Conservation (phyloP, 2,113 vertebrate species). For the Tapirus terrestris region DNA sequence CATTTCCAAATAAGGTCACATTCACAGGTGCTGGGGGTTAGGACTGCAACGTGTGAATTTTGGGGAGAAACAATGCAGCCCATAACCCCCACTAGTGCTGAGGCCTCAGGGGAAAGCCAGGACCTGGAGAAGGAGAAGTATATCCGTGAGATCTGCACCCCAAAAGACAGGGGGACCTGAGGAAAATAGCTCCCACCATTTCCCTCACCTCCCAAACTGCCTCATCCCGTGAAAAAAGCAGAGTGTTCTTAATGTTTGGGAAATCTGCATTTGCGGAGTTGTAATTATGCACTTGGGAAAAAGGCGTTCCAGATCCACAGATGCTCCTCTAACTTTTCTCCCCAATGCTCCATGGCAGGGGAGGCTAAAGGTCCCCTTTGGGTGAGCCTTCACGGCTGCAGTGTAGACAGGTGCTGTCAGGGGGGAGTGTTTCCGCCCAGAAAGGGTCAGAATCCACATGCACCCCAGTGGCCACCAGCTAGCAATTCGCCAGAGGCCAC, state of each 20-base stretch:
- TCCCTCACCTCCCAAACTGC: not conserved
- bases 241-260: not conserved
- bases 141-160: not conserved
- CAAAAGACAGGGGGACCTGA: fast-evolving
- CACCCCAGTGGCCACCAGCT: fast-evolving
- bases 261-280: not conserved
- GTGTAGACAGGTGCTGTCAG: not conserved
- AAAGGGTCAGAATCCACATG: not conserved
- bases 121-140: not conserved
- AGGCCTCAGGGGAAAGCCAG: not conserved
- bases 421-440: fast-evolving
- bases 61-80: not conserved
- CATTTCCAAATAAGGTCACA: not conserved
- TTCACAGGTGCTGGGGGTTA: too few relatives aligned
- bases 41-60: not conserved
- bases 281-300: not conserved
- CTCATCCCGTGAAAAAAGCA: not conserved
- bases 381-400: fast-evolving
- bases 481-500: fast-evolving
- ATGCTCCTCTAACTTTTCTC: fast-evolving
- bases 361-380: not conserved
- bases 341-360: too few relatives aligned
- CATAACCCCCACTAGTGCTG: fast-evolving
- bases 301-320: too few relatives aligned
- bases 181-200: not conserved